Conservation (phyloP, 2,113 vertebrate genomes). For the Onychostruthus taczanowskii region DNA sequence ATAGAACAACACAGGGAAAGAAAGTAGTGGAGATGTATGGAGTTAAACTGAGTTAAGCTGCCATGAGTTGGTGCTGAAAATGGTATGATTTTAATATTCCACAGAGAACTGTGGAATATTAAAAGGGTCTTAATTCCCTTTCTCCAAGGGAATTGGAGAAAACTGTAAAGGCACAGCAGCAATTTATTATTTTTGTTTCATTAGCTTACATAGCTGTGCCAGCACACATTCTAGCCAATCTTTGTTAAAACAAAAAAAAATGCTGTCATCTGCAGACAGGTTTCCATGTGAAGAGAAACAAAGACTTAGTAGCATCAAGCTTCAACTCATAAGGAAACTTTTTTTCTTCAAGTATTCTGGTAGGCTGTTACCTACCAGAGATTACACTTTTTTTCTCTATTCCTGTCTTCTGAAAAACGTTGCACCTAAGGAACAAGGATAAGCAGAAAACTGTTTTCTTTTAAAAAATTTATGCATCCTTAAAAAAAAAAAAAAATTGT, state of each 20-base stretch:
- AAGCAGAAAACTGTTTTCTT: background rate
- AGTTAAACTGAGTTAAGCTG: background rate
- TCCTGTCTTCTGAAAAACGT: background rate
- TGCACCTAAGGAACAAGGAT: background rate
- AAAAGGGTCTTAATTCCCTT: background rate
- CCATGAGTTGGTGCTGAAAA: background rate
- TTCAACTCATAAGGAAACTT: background rate
- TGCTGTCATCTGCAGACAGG: background rate
- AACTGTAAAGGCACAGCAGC: background rate
- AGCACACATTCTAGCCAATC: background rate
- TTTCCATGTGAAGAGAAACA: constrained; percentile 14
- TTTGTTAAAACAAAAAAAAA: constrained; percentile 1
- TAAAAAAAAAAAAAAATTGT: background rate
- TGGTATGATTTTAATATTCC: background rate
- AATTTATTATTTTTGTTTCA: background rate
- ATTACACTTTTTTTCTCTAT: background rate
- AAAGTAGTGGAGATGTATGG: background rate
- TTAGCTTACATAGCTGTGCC: background rate
- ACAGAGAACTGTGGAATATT: background rate
- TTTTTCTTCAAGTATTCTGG: background rate
- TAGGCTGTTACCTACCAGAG: background rate
- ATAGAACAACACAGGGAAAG: background rate
- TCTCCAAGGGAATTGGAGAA: background rate
- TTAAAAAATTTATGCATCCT: background rate
- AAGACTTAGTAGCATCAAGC: background rate